Evolutionary conservation across 2,888 invertebrate genomes (phyloP).

Genomic region (Metopia argyrocephala): DNA sequence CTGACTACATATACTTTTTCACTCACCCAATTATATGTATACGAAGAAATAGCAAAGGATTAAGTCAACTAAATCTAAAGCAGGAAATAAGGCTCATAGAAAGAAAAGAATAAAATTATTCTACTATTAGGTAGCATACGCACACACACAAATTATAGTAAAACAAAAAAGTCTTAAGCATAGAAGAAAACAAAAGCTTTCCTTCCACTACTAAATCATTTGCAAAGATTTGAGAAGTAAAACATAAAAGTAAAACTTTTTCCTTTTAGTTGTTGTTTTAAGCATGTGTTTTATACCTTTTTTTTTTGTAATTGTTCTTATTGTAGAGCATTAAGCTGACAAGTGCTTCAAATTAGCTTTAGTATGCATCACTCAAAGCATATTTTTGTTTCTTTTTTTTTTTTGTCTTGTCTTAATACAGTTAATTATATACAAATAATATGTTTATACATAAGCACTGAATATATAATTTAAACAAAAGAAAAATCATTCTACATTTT

Average conservation of each 20-base stretch:
- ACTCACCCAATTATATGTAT: neutral
- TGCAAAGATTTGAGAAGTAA: neutral
- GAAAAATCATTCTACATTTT: neutral
- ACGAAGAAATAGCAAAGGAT: neutral
- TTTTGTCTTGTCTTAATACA: conserved; percentile 20
- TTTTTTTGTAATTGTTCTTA: conserved; percentile 35
- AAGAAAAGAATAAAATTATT: neutral
- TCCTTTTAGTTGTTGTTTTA: neutral
- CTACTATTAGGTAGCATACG: neutral
- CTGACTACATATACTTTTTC: neutral
- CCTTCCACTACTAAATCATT: neutral
- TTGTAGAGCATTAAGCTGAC: conserved; percentile 48
- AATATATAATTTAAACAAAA: neutral
- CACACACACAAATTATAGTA: neutral
- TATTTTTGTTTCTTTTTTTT: neutral
- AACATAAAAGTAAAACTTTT: conserved; percentile 37
- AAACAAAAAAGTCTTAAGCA: neutral
- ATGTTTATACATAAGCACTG: neutral
- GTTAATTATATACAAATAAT: neutral
- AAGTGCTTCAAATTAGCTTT: conserved; percentile 56
- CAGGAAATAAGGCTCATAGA: conserved; percentile 12
- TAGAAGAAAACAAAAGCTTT: neutral
- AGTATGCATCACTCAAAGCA: neutral
- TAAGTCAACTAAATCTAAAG: neutral
- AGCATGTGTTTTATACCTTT: conserved; percentile 21